These are phyloP conservation scores for Cavia aperea DNA, from an alignment of 2,113 vertebrate genomes.

Conservation along the genomic window DNA sequence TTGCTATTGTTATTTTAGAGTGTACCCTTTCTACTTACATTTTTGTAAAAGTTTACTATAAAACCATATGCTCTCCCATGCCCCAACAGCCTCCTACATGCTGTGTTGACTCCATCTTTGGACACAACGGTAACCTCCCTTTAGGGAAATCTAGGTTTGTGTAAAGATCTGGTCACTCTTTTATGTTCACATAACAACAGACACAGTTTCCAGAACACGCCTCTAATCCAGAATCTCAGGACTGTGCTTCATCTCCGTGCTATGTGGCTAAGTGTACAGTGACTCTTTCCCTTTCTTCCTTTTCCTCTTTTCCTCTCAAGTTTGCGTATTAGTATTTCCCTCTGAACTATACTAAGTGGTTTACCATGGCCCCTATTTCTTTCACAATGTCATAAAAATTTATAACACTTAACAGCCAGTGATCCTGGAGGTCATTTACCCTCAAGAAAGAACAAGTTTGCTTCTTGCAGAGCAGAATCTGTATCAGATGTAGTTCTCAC, in stretches of 20 bases:
- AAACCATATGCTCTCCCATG: not conserved
- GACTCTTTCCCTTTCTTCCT: not conserved
- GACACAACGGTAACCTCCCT: not conserved
- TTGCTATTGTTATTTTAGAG: not conserved
- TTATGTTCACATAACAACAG: not conserved
- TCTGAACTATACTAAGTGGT: constrained; percentile 51
- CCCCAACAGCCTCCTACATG: not conserved
- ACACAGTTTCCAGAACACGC: not conserved
- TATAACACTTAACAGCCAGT: constrained; percentile 47
- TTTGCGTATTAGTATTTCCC: not conserved
- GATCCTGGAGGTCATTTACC: constrained; percentile 53
- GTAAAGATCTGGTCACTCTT: not conserved
- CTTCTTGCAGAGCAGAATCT: constrained; percentile 15
- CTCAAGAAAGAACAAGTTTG: constrained; percentile 33
- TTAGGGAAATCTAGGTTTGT: not conserved
- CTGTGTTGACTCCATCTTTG: not conserved
- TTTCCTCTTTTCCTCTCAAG: not conserved
- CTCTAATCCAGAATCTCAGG: not conserved
- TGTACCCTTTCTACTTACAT: not conserved
- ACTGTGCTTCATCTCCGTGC: not conserved
- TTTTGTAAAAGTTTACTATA: not conserved
- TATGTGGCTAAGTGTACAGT: not conserved
- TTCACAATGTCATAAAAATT: constrained; percentile 60
- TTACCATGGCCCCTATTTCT: constrained; percentile 32
- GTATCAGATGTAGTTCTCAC: constrained; percentile 12